phyloP scores from a whole-genome alignment of 2,113 vertebrate species.

The Rhadina sibilatrix region DNA sequence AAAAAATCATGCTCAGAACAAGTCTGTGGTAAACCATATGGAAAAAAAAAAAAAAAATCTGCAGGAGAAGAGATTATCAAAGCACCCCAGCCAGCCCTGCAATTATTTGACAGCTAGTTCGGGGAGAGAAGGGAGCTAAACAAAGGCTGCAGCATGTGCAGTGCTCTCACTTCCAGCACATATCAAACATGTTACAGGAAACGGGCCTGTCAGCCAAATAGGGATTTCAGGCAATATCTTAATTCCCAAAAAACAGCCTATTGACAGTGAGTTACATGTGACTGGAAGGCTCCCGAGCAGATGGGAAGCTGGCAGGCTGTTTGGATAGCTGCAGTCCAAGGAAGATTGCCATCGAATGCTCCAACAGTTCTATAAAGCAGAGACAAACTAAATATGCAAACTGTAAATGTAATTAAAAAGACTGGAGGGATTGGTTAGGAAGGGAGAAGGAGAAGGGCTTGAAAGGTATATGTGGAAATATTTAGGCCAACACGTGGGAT shows the following conservation, averaged over 20 bases:
- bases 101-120: not conserved
- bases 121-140: not conserved
- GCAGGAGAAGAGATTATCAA: not conserved
- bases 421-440: not conserved
- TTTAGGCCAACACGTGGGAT: not conserved
- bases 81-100: not conserved
- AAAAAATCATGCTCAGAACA: not conserved
- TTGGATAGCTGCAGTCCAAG: not conserved
- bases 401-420: slow-evolving; percentile 5
- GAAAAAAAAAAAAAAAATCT: not conserved
- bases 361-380: not conserved
- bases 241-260: not conserved
- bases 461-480: slow-evolving; percentile 34
- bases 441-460: not conserved
- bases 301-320: slow-evolving; percentile 21
- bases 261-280: not conserved
- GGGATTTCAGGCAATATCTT: not conserved
- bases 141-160: not conserved
- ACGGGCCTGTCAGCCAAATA: not conserved
- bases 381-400: not conserved
- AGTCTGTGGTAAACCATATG: not conserved
- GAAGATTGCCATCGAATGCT: not conserved
- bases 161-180: not conserved
- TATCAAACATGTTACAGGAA: not conserved
- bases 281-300: not conserved